Percentiles rank a stretch among this genome's conserved stretches.
These are phyloP conservation scores for Cryptomyrus ogoouensis DNA, from an alignment of 2,113 vertebrate genomes.

Conservation along the genomic window DNA sequence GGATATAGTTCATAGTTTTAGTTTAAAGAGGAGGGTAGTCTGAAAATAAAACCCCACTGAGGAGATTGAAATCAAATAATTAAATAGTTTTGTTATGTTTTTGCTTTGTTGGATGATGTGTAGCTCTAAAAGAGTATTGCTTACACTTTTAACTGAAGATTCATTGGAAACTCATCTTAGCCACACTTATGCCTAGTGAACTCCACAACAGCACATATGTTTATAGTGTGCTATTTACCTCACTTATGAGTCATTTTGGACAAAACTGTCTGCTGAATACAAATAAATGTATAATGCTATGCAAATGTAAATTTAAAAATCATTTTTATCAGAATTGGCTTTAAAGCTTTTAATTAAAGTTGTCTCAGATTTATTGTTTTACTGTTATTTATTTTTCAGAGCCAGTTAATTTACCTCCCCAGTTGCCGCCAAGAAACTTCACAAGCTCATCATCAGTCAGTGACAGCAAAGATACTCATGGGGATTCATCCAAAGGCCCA, in stretches of 20 bases:
- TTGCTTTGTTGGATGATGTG: background rate
- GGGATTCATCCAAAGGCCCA: constrained; percentile 39
- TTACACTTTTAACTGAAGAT: background rate
- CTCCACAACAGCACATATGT: background rate
- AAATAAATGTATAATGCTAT: background rate
- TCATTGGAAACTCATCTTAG: background rate
- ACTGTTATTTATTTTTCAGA: constrained; percentile 58
- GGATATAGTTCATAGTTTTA: too few relatives aligned
- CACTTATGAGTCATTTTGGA: background rate
- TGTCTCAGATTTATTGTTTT: background rate
- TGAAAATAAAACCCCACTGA: too few relatives aligned
- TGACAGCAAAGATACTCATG: constrained; percentile 63
- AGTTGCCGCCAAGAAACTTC: constrained; percentile 82
- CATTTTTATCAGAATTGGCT: background rate
- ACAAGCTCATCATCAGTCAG: constrained; percentile 21
- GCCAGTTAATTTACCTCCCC: constrained; percentile 60
- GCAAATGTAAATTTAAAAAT: background rate
- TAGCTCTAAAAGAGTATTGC: background rate
- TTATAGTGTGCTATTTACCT: background rate
- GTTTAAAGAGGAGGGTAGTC: too few relatives aligned
- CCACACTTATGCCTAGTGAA: background rate
- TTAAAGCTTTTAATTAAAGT: background rate
- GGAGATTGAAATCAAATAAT: too few relatives aligned
- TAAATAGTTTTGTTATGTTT: background rate
- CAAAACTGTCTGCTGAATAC: background rate